These are phyloP conservation scores for Pegoplata infirma DNA, from an alignment of 2,888 invertebrate genomes.

Conservation along the genomic window DNA sequence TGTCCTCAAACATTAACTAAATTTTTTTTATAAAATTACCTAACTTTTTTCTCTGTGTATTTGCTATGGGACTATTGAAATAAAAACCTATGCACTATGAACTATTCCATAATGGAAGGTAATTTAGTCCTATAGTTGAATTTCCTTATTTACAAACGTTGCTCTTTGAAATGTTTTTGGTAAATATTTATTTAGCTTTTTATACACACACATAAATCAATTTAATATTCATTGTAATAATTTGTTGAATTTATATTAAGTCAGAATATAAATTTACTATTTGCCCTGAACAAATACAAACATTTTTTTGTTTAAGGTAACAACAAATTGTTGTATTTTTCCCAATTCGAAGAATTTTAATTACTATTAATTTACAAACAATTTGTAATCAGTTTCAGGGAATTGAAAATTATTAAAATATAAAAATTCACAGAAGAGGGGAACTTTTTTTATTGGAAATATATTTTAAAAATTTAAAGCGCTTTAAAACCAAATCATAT, in stretches of 20 bases:
- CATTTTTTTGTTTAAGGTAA: not conserved
- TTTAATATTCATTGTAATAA: conserved; percentile 35
- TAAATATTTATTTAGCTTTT: conserved; percentile 9
- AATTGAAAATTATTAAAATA: no score
- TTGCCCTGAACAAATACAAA: conserved; percentile 3
- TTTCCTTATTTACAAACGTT: conserved; percentile 20
- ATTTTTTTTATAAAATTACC: no score
- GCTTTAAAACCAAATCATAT: no score
- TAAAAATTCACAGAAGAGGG: no score
- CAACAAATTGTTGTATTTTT: not conserved
- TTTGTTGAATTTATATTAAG: not conserved
- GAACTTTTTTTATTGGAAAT: no score
- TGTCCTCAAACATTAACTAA: no score
- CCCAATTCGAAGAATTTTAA: not conserved
- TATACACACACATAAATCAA: conserved; percentile 40
- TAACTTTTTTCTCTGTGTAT: no score
- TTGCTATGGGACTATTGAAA: not conserved
- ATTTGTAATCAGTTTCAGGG: not conserved
- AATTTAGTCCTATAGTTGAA: conserved; percentile 5
- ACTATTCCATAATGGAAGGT: no score
- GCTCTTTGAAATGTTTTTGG: not conserved
- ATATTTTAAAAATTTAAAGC: no score
- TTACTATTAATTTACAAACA: not conserved
- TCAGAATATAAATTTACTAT: not conserved
- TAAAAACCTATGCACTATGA: not conserved